phyloP scores from a whole-genome alignment of 2,797 vertebrate species.

The Chelidonichthys spinosus region DNA sequence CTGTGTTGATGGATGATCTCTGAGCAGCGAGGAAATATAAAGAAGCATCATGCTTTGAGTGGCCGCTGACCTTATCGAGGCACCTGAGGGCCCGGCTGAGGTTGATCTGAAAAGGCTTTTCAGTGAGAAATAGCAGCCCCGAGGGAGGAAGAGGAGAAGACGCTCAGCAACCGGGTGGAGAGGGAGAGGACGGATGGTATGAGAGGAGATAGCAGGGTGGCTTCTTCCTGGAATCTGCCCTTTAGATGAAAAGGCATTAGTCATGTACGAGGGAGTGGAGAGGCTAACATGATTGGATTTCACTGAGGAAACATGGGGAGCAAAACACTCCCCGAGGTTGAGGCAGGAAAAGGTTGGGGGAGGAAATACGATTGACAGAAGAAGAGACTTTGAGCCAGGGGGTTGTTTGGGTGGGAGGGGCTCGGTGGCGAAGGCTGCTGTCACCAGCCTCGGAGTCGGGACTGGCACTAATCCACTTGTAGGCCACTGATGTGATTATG shows the following conservation, averaged over 20 bases:
- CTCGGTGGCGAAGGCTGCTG: constrained; percentile 12
- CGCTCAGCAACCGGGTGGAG: neutral
- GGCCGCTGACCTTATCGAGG: constrained; percentile 50
- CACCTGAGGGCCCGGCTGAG: constrained; percentile 33
- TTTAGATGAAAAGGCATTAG: constrained; percentile 67
- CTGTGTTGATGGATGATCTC: constrained; percentile 22
- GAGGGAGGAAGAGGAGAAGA: constrained; percentile 23
- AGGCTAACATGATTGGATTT: constrained; percentile 59
- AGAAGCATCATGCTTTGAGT: constrained; percentile 28
- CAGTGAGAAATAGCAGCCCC: constrained; percentile 43
- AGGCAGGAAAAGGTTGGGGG: neutral
- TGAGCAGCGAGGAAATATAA: constrained; percentile 9
- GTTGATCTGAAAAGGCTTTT: constrained; percentile 45
- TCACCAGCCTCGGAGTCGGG: constrained; percentile 29
- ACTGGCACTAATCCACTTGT: constrained; percentile 46
- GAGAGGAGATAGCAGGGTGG: constrained; percentile 38
- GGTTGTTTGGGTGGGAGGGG: constrained; percentile 14
- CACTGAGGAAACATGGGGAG: constrained; percentile 34
- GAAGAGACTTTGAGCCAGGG: constrained; percentile 6
- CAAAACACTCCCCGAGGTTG: constrained; percentile 34
- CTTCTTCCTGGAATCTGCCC: constrained; percentile 48
- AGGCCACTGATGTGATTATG: constrained; percentile 46
- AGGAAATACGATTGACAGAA: constrained; percentile 16
- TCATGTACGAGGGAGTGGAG: constrained; percentile 49
- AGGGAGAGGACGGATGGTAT: constrained; percentile 24